phyloP scores from a whole-genome alignment of 2,797 vertebrate genomes.

The Chromis chromis region DNA sequence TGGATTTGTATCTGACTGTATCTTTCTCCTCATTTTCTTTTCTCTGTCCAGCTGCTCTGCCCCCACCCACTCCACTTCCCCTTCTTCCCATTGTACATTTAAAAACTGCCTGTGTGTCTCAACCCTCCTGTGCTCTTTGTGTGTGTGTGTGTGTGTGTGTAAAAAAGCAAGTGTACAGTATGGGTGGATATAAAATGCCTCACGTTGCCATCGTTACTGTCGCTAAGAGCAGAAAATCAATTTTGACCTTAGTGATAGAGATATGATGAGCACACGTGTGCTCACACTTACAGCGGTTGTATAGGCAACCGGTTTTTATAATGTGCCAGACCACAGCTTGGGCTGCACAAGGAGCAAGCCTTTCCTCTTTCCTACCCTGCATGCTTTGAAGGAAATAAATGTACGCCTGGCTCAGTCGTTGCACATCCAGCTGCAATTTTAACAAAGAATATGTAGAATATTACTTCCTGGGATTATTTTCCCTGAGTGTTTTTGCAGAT shows the following conservation, averaged over 20 bases:
- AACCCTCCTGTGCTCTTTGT: slow-evolving; percentile 27
- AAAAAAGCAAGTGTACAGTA: slow-evolving; percentile 25
- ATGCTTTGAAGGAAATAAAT: slow-evolving; percentile 38
- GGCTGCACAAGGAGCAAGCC: slow-evolving; percentile 44
- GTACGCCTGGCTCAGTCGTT: slow-evolving; percentile 1
- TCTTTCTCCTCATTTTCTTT: slow-evolving; percentile 43
- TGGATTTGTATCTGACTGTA: slow-evolving; percentile 36
- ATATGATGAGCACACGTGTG: slow-evolving; percentile 42
- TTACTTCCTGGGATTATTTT: slow-evolving; percentile 37
- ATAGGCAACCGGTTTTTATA: slow-evolving; percentile 26
- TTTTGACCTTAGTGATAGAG: slow-evolving; percentile 58
- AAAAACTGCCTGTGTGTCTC: slow-evolving; percentile 26
- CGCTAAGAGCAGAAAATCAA: slow-evolving; percentile 68
- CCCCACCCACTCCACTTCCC: slow-evolving; percentile 41
- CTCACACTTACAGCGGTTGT: slow-evolving; percentile 16
- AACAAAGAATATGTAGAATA: slow-evolving; percentile 25
- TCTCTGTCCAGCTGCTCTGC: slow-evolving; percentile 26
- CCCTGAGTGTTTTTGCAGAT: slow-evolving; percentile 6
- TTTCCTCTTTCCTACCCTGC: slow-evolving; percentile 23
- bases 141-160: background rate
- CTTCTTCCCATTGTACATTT: slow-evolving; percentile 39
- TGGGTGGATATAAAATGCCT: slow-evolving; percentile 31
- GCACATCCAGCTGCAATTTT: slow-evolving; percentile 27
- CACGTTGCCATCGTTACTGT: slow-evolving; percentile 63
- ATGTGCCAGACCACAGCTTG: slow-evolving; percentile 39